Evolutionary conservation across 2,797 vertebrate genomes (phyloP).

Genomic region (Serranus cabrilla): DNA sequence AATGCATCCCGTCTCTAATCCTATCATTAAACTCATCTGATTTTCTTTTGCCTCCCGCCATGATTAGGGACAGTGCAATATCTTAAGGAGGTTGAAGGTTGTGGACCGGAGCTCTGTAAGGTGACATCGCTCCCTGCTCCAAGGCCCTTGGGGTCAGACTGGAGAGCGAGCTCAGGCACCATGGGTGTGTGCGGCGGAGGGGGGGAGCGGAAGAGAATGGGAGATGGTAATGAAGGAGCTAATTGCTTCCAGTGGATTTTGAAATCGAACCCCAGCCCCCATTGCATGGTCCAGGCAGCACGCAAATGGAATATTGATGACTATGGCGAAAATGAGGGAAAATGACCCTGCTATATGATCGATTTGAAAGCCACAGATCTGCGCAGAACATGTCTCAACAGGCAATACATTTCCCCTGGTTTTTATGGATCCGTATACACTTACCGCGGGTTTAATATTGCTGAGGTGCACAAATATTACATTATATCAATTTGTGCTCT

Average conservation of each 20-base stretch:
- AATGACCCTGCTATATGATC: constrained; percentile 80
- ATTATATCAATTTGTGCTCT: constrained; percentile 74
- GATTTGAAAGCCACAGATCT: constrained; percentile 81
- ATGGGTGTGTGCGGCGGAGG: constrained; percentile 23
- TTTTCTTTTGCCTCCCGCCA: constrained; percentile 8
- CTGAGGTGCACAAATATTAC: constrained; percentile 78
- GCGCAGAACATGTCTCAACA: constrained; percentile 78
- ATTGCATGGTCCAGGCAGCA: constrained; percentile 49
- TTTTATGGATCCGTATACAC: constrained; percentile 81
- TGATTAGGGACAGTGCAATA: constrained; percentile 17
- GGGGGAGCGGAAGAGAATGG: constrained; percentile 56
- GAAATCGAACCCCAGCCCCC: constrained; percentile 79
- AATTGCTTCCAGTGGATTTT: constrained; percentile 87
- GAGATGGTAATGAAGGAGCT: constrained; percentile 84
- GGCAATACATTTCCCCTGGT: constrained; percentile 73
- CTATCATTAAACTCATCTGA: constrained; percentile 37
- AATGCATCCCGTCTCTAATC: constrained; percentile 36
- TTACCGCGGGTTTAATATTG: constrained; percentile 76
- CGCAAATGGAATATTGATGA: constrained; percentile 84
- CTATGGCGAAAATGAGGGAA: constrained; percentile 76
- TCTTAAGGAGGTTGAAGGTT: constrained; percentile 52
- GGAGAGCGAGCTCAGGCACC: constrained; percentile 30
- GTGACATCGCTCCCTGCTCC: constrained; percentile 23
- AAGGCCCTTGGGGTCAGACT: constrained; percentile 51
- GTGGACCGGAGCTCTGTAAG: constrained; percentile 29